Percentiles rank a stretch among this genome's conserved stretches.
These are phyloP conservation scores for Drosophila repleta DNA, from an alignment of 1,140 invertebrate species.

Conservation along the genomic window DNA sequence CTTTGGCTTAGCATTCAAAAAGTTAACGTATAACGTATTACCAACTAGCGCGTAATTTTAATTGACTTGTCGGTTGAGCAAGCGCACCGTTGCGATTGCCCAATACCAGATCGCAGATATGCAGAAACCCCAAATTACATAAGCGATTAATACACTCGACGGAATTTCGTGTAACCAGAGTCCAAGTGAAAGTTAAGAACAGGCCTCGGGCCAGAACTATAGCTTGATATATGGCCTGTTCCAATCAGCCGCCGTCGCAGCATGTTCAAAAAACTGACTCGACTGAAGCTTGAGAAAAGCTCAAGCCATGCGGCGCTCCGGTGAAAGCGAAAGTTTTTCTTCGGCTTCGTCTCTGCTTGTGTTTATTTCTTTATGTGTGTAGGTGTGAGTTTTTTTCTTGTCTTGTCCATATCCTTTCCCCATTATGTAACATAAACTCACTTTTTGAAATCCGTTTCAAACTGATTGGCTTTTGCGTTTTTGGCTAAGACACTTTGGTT, in stretches of 20 bases:
- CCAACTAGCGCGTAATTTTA: slow-evolving; percentile 37
- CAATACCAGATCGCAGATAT: slow-evolving; percentile 10
- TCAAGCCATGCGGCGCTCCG: slow-evolving; percentile 37
- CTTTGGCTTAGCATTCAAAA: slow-evolving; percentile 54
- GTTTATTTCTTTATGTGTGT: slow-evolving; percentile 11
- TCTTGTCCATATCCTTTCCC: slow-evolving; percentile 40
- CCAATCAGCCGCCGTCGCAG: not conserved
- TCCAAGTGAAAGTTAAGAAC: not conserved
- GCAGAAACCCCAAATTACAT: not conserved
- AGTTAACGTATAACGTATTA: slow-evolving; percentile 19
- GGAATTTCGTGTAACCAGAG: not conserved
- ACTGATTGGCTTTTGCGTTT: not conserved
- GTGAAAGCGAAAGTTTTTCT: slow-evolving; percentile 82
- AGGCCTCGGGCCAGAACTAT: not conserved
- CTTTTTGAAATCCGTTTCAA: slow-evolving; percentile 35
- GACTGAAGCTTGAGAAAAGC: slow-evolving; percentile 27
- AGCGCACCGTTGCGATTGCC: slow-evolving; percentile 11
- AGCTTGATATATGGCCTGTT: not conserved
- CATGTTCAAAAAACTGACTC: not conserved
- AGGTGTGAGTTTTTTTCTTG: not conserved
- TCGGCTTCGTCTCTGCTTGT: not conserved
- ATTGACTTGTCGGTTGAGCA: slow-evolving; percentile 37
- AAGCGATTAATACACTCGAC: not conserved
- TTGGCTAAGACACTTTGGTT: slow-evolving; percentile 18
- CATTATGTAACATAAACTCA: slow-evolving; percentile 49